A percentile compares a stretch with the other conserved stretches of the same genome.
Evolutionary conservation across 2,888 invertebrate genomes (phyloP).

Genomic region (Podotricha telesiphe): DNA sequence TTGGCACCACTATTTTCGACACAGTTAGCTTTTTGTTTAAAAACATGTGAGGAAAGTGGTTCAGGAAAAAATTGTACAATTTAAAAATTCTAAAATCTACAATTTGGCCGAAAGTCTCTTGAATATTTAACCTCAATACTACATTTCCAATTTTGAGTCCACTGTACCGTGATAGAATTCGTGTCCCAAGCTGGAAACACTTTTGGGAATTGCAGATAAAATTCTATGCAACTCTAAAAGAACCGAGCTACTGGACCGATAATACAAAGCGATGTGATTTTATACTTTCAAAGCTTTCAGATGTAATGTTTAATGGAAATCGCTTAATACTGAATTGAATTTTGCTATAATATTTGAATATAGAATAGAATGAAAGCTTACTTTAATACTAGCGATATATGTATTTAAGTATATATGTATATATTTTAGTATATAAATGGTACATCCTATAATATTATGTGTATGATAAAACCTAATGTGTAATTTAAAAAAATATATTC

Average conservation of each 20-base stretch:
- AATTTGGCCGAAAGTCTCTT: constrained; percentile 24
- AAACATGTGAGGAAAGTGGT: constrained; percentile 33
- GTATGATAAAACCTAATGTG: not conserved
- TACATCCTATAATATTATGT: not conserved
- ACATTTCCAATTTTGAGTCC: constrained; percentile 28
- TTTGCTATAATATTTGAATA: constrained; percentile 14
- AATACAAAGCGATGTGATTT: constrained; percentile 30
- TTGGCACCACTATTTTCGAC: constrained; percentile 36
- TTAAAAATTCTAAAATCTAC: constrained; percentile 21
- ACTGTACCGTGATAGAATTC: constrained; percentile 34
- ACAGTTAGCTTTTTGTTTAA: constrained; percentile 35
- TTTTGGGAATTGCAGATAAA: constrained; percentile 39
- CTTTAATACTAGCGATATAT: not conserved
- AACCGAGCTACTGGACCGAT: constrained; percentile 24
- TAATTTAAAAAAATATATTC: not conserved
- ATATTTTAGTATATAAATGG: not conserved
- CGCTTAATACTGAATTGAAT: not conserved
- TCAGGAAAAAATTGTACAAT: constrained; percentile 9
- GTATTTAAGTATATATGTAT: not conserved
- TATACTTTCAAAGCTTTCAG: constrained; percentile 18
- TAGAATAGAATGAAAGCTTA: not conserved
- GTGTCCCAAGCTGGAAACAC: constrained; percentile 31
- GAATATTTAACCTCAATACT: constrained; percentile 36
- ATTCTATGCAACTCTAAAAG: constrained; percentile 39
- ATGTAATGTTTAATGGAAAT: constrained; percentile 24